Evolutionary conservation across 2,888 invertebrate genomes (phyloP).

Genomic region (Chrysotoxum bicinctum): DNA sequence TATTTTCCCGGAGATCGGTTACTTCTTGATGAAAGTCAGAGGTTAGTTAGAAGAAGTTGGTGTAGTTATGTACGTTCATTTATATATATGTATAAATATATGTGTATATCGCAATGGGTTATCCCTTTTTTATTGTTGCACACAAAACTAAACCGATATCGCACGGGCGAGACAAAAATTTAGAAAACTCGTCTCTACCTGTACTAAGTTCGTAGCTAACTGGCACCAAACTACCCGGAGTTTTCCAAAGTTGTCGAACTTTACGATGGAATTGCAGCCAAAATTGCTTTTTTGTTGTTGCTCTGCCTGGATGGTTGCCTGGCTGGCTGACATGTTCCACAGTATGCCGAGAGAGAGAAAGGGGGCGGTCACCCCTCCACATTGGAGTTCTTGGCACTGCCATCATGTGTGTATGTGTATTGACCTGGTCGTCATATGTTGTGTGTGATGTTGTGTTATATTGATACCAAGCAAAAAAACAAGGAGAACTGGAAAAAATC

Average conservation of each 20-base stretch:
- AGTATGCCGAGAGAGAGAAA: conserved; percentile 70
- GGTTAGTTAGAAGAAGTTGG: conserved; percentile 69
- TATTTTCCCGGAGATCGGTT: conserved; percentile 67
- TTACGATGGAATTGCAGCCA: conserved; percentile 80
- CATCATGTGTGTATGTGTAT: conserved; percentile 52
- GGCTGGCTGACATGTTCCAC: conserved; percentile 59
- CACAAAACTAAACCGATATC: conserved; percentile 70
- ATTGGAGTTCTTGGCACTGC: conserved; percentile 41
- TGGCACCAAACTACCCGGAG: conserved; percentile 81
- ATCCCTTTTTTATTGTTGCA: conserved; percentile 70
- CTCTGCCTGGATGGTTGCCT: conserved; percentile 65
- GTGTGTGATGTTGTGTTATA: conserved; percentile 67
- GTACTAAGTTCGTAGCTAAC: conserved; percentile 83
- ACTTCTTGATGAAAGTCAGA: conserved; percentile 67
- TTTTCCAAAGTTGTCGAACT: conserved; percentile 82
- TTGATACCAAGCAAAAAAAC: conserved; percentile 9
- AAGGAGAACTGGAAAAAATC: conserved; percentile 35
- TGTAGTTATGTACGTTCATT: conserved; percentile 5
- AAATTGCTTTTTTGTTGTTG: conserved; percentile 75
- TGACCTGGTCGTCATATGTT: conserved; percentile 69
- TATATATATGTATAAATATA: conserved; percentile 61
- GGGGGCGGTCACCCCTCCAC: conserved; percentile 75
- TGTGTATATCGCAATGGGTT: conserved; percentile 65
- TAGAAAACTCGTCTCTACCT: conserved; percentile 82
- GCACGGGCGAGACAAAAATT: conserved; percentile 79